phyloP scores from a whole-genome alignment of 2,113 vertebrate genomes.

The Lagenorhynchus albirostris region DNA sequence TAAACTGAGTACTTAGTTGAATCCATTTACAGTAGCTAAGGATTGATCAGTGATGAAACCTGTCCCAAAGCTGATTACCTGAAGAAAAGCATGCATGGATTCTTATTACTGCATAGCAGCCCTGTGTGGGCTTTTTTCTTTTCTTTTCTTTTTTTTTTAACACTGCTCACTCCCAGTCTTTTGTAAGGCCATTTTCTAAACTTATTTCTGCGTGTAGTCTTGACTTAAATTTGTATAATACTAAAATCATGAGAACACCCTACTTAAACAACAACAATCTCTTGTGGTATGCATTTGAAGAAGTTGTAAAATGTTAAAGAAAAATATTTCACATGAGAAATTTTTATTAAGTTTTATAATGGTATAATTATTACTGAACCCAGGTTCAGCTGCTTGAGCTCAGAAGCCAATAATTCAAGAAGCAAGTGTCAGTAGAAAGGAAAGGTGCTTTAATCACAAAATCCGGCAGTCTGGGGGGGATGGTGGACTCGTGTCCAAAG shows the following conservation, averaged over 20 bases:
- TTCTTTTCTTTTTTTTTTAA: neutral
- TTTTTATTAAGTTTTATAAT: conserved; percentile 51
- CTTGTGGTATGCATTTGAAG: conserved; percentile 34
- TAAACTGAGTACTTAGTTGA: neutral
- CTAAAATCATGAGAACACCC: conserved; percentile 56
- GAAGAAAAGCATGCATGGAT: neutral
- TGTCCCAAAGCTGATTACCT: neutral
- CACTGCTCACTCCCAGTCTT: conserved; percentile 59
- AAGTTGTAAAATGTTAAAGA: neutral
- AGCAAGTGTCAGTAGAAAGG: neutral
- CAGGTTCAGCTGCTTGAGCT: neutral
- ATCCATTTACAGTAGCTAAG: neutral
- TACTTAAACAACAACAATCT: neutral
- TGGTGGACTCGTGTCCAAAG: neutral
- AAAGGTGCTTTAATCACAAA: neutral
- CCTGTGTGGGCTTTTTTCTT: neutral
- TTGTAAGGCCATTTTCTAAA: conserved; percentile 80
- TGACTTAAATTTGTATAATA: conserved; percentile 41
- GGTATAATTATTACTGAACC: neutral
- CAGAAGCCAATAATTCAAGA: neutral
- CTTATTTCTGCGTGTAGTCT: conserved; percentile 18
- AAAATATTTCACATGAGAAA: neutral
- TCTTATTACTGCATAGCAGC: neutral
- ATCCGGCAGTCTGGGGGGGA: neutral
- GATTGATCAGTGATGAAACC: neutral